These are phyloP conservation scores for Polymixis lichenea DNA, from an alignment of 2,888 invertebrate genomes.

Conservation along the genomic window DNA sequence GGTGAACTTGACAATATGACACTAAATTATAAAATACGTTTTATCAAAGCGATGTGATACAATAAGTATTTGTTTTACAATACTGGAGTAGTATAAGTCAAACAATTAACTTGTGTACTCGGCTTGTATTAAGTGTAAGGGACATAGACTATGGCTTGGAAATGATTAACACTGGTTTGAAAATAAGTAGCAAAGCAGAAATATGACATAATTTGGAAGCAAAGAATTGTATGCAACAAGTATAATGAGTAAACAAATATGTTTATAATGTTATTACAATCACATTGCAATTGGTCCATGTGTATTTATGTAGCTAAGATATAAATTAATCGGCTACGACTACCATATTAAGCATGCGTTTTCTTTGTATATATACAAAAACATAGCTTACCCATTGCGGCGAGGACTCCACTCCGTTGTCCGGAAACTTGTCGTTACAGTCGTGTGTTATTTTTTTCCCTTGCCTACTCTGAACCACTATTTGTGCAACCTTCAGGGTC, in stretches of 20 bases:
- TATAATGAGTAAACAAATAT: background rate
- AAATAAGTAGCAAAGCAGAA: background rate
- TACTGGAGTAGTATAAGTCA: background rate
- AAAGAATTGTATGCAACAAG: background rate
- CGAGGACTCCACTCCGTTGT: slow-evolving; percentile 74
- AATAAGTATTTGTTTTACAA: slow-evolving; percentile 23
- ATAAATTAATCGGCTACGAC: background rate
- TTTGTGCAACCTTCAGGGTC: slow-evolving; percentile 96
- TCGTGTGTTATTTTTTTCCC: slow-evolving; percentile 94
- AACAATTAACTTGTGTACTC: slow-evolving; percentile 12
- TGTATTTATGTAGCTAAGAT: background rate
- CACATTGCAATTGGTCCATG: background rate
- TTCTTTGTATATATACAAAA: background rate
- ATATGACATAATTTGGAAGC: background rate
- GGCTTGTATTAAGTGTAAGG: too few relatives aligned
- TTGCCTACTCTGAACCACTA: slow-evolving; percentile 97
- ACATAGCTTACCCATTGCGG: slow-evolving; percentile 82
- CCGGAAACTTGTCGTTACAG: slow-evolving; percentile 74
- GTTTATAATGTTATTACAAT: background rate
- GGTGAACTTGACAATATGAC: background rate
- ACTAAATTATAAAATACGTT: slow-evolving; percentile 17
- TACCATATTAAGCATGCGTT: background rate
- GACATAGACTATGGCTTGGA: background rate
- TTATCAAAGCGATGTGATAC: background rate
- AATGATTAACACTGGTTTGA: background rate